Evolutionary conservation across 2,113 vertebrate genomes (phyloP), one percentile per base, ranked within the genome.

Genomic region (Corythaixoides concolor): DNA sequence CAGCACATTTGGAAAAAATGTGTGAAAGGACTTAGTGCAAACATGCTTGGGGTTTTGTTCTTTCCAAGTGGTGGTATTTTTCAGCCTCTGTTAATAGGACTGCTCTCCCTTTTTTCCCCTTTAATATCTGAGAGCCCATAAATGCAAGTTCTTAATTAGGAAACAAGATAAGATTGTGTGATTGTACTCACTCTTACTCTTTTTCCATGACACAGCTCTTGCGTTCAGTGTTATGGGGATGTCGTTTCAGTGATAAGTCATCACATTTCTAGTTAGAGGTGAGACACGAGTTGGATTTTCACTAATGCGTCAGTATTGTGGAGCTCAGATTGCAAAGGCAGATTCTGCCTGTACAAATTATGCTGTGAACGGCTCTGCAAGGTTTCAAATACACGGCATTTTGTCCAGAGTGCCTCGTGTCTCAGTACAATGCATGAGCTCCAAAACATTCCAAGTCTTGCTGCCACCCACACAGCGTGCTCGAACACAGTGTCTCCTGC

Each of bases 171-270:
- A 96, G 88, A 41, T 81, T 35, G 59, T 77, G 67, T 64, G 87
- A 86, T 66, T 90, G 84, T 33, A 58, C 72, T 94, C 69, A 49
- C 53, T 49, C 27, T 77, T 30, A 56, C 64, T 13, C 22, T 89
- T 94, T 94, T 94, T 94, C 89, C 93, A 66, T 95, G 87, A 85
- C 92, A 93, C 47, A 56, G 37, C 63, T 90, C 30, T 76, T 67
- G 60, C 60, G 63, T 64, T 85, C 45, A 14, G 81, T 76, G 56
- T 68, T 88, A 23, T 1, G 32, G 77, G 84, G 70, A 68, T 72
- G 85, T 90, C 90, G 62, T 89, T 90, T 88, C 77, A 67, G 78
- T 33, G 85, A 86, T 91, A 89, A 95, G 68, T 69, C 69, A 67
- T 49, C 26, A 1, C 28, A 8, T 68, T 91, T 74, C 79, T 88